Base-by-base conservation (phyloP, 2,888 invertebrate genomes). In the Megalurothrips usitatus region DNA sequence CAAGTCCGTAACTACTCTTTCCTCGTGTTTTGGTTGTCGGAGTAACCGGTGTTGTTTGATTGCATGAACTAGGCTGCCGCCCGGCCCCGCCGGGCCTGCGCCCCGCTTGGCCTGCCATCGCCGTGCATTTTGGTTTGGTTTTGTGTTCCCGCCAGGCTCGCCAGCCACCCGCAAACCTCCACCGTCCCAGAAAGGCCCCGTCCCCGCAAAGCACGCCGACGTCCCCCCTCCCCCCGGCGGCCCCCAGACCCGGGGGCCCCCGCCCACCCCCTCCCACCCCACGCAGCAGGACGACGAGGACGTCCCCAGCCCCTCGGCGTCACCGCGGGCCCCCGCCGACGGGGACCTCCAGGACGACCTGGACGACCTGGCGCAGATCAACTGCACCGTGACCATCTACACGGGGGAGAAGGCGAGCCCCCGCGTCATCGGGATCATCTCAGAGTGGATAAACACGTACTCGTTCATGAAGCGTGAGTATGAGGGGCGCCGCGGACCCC, bases 371-470 rank as follows among this genome's bases (percentile, higher is more conserved):
- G 12, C 68, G 26, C 68, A 75, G 84, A 85, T 86, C 85, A 89
- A 90, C 87, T 89, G 89, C 86, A 89, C 89, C 83, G 88, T 89
- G 82, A 87, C 89, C 83, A 86, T 88, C 85, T 88, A 88, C 85
- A 86, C 87, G 81, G 85, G 86, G 82, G 87, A 88, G 85, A 87
- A 87, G 84, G 88, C 88, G 85, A 87, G 87, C 84, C 86, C 86
- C 58, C 85, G 86, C 85, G 90, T 91, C 85, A 89, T 91, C 86
- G 92, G 92, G 85, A 92, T 92, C 88, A 88, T 93, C 86, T 90
- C 91, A 84, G 92, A 92, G 86, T 92, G 92, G 92, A 91, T 92
- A 86, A 90, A 91, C 87, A 91, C 92, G 84, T 92, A 92, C 88
- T 89, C 90, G 84, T 92, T 91, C 86, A 89, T 93, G 84, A 89